Evolutionary conservation across 92 coral and sea anemone genomes (phyloP), one percentile per base, ranked within the genome.

Genomic region (Desmophyllum pertusum): DNA sequence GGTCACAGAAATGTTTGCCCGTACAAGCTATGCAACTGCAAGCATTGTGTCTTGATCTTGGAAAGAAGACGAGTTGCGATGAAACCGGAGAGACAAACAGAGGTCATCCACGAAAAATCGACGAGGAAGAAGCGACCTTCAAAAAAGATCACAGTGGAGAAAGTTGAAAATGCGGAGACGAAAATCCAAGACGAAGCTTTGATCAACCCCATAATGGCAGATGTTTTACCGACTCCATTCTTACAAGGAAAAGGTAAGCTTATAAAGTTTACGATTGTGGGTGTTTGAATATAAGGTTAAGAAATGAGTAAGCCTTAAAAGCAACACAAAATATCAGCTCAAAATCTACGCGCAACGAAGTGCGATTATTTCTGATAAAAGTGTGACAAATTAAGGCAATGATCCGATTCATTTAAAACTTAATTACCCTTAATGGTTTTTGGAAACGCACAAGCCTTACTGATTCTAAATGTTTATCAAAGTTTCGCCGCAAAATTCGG

Each of bases 1-100:
- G 90, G 87, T 15, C 93, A 89, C 57, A 38, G 90, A 40, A 85
- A 80, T 73, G 14, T 36, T 50, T 89, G 93, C 40, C 55, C 65
- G 39, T 86, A 66, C 73, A 89, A 66, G 42, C 19, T 45, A 0
- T 85, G 90, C 41, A 75, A 39, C 62, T 85, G 90, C 45, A 79
- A 84, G 66, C 50, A 63, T 31, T 89, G 93, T 73, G 73, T 43
- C 29, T 78, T 89, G 84, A 86, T 86, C 55, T 53, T 37, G 45
- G 84, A 85, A 21, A 81, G 93, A 86, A 42, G 78, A 4, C 61
- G 29, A 3, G 71, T 72, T 7, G 59, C 75, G 42, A 13, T 82
- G 2, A 82, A 72, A 55, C 71, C 72, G 6, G 52, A 43, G 50
- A 70, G 62, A 18, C 79, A 71, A 31, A 40, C 29, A 8, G 72